Evolutionary conservation across 2,797 vertebrate genomes (phyloP).

Genomic region (Limosa lapponica): DNA sequence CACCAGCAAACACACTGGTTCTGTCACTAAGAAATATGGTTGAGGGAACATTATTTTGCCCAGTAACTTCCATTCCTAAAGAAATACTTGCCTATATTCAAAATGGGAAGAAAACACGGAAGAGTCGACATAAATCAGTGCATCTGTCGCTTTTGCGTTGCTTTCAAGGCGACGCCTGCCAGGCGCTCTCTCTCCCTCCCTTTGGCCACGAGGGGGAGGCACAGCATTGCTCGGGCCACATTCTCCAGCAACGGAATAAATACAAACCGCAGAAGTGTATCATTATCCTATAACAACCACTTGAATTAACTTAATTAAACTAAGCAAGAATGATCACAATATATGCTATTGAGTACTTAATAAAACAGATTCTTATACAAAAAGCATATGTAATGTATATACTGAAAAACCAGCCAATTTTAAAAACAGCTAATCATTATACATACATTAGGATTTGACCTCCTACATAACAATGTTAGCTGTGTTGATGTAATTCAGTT

Average conservation of each 20-base stretch:
- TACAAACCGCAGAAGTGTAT: rapidly evolving
- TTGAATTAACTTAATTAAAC: neutral
- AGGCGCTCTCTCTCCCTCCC: neutral
- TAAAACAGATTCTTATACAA: neutral
- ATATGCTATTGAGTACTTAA: rapidly evolving
- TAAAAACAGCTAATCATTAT: neutral
- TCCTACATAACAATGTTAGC: neutral
- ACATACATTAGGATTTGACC: neutral
- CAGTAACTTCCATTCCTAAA: neutral
- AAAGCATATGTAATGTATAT: neutral
- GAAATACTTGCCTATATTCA: neutral
- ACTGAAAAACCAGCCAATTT: neutral
- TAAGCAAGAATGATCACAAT: rapidly evolving
- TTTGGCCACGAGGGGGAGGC: slow-evolving; percentile 56
- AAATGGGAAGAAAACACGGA: rapidly evolving
- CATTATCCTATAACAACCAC: neutral
- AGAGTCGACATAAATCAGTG: too few species aligned
- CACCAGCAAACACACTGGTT: neutral
- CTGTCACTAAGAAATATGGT: rapidly evolving
- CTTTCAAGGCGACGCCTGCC: neutral
- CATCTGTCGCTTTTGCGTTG: rapidly evolving
- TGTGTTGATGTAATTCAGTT: neutral
- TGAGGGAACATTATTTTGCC: neutral
- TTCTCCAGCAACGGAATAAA: rapidly evolving
- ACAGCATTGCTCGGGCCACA: neutral